Conservation (phyloP, 2,113 vertebrate species). For the Rynchops niger region DNA sequence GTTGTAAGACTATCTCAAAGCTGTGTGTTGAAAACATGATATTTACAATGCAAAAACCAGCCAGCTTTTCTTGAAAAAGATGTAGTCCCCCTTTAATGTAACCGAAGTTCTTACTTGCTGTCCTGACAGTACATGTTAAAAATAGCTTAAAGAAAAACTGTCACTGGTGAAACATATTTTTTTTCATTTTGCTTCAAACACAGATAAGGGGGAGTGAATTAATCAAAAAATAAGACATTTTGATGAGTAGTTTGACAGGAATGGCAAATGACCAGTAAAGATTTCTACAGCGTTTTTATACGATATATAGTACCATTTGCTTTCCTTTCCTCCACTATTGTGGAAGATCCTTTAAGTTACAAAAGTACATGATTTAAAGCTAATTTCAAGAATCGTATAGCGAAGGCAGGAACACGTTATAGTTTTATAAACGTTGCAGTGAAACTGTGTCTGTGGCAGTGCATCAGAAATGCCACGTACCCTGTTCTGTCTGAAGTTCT, state of each 20-base stretch:
- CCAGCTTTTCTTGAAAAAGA: not conserved
- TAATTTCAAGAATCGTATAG: slow-evolving; percentile 28
- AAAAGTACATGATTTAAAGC: not conserved
- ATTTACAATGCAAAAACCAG: not conserved
- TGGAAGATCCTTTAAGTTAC: not conserved
- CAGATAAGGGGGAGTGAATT: not conserved
- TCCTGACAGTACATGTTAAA: not conserved
- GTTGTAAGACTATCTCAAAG: not conserved
- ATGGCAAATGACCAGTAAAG: not conserved
- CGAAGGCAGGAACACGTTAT: not conserved
- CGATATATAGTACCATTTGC: not conserved
- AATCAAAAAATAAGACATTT: slow-evolving; percentile 15
- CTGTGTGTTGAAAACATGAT: not conserved
- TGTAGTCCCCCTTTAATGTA: not conserved
- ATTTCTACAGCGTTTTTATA: not conserved
- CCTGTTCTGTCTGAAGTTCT: not conserved
- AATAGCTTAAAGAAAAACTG: not conserved
- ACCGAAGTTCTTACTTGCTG: not conserved
- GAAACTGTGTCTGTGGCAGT: not conserved
- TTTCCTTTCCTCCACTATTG: not conserved
- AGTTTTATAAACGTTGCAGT: not conserved
- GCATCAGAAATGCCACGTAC: not conserved
- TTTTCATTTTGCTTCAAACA: not conserved
- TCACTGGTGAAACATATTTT: not conserved
- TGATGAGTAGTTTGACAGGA: slow-evolving; percentile 7